Base-by-base conservation (phyloP, 2,797 vertebrate genomes). In the Merluccius polli region DNA sequence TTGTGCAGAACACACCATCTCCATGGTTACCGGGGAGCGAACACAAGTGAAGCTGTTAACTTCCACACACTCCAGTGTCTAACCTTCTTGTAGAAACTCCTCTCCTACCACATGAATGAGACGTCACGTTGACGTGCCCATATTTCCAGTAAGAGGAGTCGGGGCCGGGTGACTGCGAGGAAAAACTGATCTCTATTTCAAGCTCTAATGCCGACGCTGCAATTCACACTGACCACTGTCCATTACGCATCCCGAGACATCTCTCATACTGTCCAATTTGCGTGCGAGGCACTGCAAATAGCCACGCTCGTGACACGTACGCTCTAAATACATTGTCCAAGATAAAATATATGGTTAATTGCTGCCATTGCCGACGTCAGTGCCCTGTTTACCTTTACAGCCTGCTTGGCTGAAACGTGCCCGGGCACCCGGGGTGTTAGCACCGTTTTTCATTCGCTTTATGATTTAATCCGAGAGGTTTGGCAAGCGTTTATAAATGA, bases 381-480 rank as follows among this genome's bases (percentile, higher is more conserved):
- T 65, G 3, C 71, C 77, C 41, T 83, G 78, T 86, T 87, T 84
- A 84, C 68, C 59, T 86, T 84, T 75, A 31, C 11, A 30, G 79
- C 59, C 85, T 90, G 88, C 85, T 87, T 78, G 80, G 82, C 83
- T 82, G 82, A 71, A 86, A 91, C 82, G 85, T 87, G 78, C 81
- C 59, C 52, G 84, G 79, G 67, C 75, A 83, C 77, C 85, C 86
- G 81, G 82, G 82, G 78, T 85, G 83, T 83, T 87, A 84, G 79
- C 21, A 3, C 36, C 35, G 84, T 88, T 89, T 85, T 87, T 86
- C 77, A 87, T 76, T 79, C 89, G 85, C 85, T 88, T 90, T 92
- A 90, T 91, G 88, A 92, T 93, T 92, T 91, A 93, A 93, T 93
- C 90, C 92, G 85, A 83, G 84, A 90, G 84, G 90, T 92, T 91